These are phyloP conservation scores for Antennarius maculatus DNA, from an alignment of 2,797 vertebrate genomes.

Conservation along the genomic window DNA sequence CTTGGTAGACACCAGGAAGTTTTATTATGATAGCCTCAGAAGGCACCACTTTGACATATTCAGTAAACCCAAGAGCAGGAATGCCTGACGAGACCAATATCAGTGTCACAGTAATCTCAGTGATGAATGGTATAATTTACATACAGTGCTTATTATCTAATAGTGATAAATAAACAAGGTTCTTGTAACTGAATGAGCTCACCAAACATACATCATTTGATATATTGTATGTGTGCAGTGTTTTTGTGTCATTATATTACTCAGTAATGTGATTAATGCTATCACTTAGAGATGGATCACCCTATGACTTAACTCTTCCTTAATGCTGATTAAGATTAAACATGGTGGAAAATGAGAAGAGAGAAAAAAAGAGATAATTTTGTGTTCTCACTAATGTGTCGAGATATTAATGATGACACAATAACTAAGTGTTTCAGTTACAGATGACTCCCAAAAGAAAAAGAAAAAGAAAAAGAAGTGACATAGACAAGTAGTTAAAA, in stretches of 20 bases:
- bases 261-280: conserved; percentile 34
- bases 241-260: conserved; percentile 35
- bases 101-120: conserved; percentile 20
- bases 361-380: not conserved
- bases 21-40: not conserved
- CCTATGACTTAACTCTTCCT: conserved; percentile 13
- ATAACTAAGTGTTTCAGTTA: not conserved
- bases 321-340: not conserved
- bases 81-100: conserved; percentile 23
- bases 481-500: too few relatives aligned
- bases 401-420: too few relatives aligned
- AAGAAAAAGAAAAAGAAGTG: not conserved
- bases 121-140: conserved; percentile 49
- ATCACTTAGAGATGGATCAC: conserved; percentile 18
- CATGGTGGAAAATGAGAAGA: not conserved
- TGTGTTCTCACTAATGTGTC: not conserved
- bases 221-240: conserved; percentile 7
- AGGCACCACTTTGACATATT: conserved; percentile 5
- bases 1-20: too few relatives aligned
- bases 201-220: conserved; percentile 37
- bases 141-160: conserved; percentile 42
- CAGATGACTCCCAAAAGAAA: not conserved
- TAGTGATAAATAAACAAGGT: conserved; percentile 48
- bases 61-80: conserved; percentile 22
- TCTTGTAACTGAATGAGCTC: not conserved